Percentiles rank a stretch among this genome's conserved stretches.
phyloP scores from a whole-genome alignment of 2,113 vertebrate genomes.

The Lontra canadensis region DNA sequence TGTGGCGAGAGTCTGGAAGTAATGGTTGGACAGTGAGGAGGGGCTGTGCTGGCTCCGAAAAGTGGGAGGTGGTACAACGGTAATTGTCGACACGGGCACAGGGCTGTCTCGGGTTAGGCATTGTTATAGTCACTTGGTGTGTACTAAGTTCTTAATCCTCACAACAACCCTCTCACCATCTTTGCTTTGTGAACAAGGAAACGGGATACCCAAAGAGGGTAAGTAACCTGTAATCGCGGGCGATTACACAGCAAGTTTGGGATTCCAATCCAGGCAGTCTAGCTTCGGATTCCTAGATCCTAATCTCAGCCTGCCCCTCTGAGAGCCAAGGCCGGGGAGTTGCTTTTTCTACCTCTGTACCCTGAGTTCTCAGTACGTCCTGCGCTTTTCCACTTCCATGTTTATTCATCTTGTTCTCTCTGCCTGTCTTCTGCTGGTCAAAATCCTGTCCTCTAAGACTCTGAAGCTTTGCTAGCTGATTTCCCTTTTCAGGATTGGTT shows the following conservation, averaged over 20 bases:
- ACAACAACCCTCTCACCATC: neutral
- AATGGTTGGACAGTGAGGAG: neutral
- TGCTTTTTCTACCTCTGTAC: neutral
- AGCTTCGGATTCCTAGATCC: neutral
- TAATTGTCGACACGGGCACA: neutral
- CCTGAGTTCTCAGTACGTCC: neutral
- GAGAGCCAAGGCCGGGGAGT: neutral
- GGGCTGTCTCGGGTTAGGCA: neutral
- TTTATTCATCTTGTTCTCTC: neutral
- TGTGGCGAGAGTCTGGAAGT: neutral
- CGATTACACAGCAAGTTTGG: neutral
- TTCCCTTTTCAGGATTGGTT: neutral
- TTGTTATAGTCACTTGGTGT: neutral
- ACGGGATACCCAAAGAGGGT: neutral
- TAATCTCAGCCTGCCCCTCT: neutral
- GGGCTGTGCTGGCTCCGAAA: neutral
- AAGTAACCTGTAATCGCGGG: neutral
- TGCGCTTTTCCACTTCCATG: neutral
- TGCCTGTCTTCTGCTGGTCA: neutral
- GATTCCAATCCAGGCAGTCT: neutral
- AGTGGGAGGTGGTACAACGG: neutral
- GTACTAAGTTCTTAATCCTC: neutral
- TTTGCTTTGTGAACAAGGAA: constrained; percentile 41
- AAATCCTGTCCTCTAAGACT: neutral
- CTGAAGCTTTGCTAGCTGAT: constrained; percentile 16